Evolutionary conservation across 2,797 vertebrate genomes (phyloP), one percentile per base, ranked within the genome.

Genomic region (Eidolon dupreanum): DNA sequence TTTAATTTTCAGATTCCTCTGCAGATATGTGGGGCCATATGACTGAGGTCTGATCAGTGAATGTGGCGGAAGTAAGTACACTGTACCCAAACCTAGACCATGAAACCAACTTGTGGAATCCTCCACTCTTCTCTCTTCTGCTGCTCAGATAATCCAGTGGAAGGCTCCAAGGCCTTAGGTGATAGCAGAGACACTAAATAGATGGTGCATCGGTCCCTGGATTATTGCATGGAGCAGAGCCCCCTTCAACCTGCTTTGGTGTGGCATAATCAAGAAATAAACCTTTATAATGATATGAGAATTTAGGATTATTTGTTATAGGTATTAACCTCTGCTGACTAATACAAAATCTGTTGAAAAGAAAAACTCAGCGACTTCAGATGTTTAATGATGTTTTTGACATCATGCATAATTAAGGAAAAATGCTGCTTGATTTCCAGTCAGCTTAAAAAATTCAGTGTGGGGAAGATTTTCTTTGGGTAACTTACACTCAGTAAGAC

Each of bases 371-470:
- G 43, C 41, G 57, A 93, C 70, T n/a, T 77, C 74, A 68, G 59
- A 33, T 41, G 13, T 49, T 92, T 59, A 61, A 55, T 53, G 31
- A 79, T 71, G 36, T 68, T 87, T 93, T 63, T 66, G 41, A 84
- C 66, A 36, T 36, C 43, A 61, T 19, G 13, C 22, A 31, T 43
- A 41, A 16, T 31, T 65, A 77, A 81, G 6, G 16, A 82, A 71
- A 70, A 65, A 89, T 20, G 24, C 3, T 13, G 41, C 83, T 91
- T 86, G 73, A 59, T 75, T 75, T 94, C 66, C 20, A 73, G 73
- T 46, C 46, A 75, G 31, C n/a, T 93, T 88, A 57, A 85, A 90
- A 90, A 71, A 57, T 73, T 88, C 9, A 74, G 55, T 75, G 83
- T 11, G 28, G 71, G 49, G 63, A 53, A 78, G 17, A 57, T 41